Evolutionary conservation across 2,113 vertebrate species (phyloP).

Genomic region (Colistium nudipinnis): DNA sequence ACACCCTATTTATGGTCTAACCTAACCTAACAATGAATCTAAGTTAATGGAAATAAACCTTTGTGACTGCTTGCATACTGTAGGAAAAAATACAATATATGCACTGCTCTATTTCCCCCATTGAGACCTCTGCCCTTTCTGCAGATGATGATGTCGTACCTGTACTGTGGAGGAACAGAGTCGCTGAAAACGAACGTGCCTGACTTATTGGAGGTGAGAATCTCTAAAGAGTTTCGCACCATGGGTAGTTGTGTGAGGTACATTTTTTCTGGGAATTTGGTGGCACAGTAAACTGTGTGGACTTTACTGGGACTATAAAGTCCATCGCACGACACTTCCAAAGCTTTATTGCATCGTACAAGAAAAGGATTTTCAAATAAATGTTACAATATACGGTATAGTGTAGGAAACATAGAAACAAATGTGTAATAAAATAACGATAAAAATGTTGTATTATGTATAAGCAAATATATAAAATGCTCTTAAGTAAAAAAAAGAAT

Average conservation of each 20-base stretch:
- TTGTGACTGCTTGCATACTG: not conserved
- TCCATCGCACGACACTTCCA: not conserved
- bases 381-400: too few relatives aligned
- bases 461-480: too few relatives aligned
- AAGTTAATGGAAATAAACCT: not conserved
- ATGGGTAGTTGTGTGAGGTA: not conserved
- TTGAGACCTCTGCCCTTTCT: conserved; percentile 34
- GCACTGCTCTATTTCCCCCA: not conserved
- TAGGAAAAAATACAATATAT: not conserved
- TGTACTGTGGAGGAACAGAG: conserved; percentile 94
- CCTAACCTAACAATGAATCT: not conserved
- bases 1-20: too few relatives aligned
- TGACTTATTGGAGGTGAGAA: conserved; percentile 91
- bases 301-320: not conserved
- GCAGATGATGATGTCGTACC: conserved; percentile 97
- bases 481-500: too few relatives aligned
- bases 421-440: too few relatives aligned
- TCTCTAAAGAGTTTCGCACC: not conserved
- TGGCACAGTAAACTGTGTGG: not conserved
- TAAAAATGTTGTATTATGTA: too few relatives aligned
- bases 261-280: not conserved
- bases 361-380: not conserved
- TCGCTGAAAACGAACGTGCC: conserved; percentile 88
- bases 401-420: too few relatives aligned
- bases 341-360: not conserved